Percentiles rank a stretch among this genome's conserved stretches.
These are phyloP conservation scores for Lepidostoma basale DNA, from an alignment of 1,140 invertebrate genomes.

Conservation along the genomic window DNA sequence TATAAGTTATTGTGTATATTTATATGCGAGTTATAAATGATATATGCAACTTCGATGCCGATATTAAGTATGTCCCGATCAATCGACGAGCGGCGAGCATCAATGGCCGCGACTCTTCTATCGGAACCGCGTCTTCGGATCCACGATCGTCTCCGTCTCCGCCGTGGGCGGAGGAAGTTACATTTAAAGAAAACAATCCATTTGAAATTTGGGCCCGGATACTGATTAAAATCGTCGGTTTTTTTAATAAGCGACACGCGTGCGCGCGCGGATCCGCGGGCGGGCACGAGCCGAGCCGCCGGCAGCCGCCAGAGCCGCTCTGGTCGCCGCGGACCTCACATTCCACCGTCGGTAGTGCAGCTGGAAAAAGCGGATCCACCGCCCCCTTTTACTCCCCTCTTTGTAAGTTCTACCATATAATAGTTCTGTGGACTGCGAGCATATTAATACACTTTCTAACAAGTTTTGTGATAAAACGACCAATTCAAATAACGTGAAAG, in stretches of 20 bases:
- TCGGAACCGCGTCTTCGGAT: neutral
- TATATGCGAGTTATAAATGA: too few species aligned
- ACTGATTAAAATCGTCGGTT: slow-evolving; percentile 42
- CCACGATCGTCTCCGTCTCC: neutral
- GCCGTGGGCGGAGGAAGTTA: slow-evolving; percentile 36
- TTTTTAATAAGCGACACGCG: slow-evolving; percentile 31
- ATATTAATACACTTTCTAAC: too few species aligned
- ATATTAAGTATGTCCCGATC: neutral
- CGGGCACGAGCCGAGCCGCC: slow-evolving; percentile 41
- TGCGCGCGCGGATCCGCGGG: slow-evolving; percentile 14
- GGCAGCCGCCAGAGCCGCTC: slow-evolving; percentile 61
- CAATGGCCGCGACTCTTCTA: neutral
- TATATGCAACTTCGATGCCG: too few species aligned
- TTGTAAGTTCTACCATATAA: slow-evolving; percentile 41
- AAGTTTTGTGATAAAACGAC: too few species aligned
- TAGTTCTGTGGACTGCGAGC: too few species aligned
- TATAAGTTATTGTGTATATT: too few species aligned
- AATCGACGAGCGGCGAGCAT: neutral
- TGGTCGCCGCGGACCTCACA: slow-evolving; percentile 63
- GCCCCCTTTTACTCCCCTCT: slow-evolving; percentile 38
- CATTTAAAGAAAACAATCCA: slow-evolving; percentile 44
- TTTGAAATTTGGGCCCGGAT: slow-evolving; percentile 45
- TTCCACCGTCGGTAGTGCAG: slow-evolving; percentile 55
- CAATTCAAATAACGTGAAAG: too few species aligned
- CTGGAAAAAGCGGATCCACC: slow-evolving; percentile 36